Base-by-base conservation (phyloP, 1,140 invertebrate genomes). In the Drosophila pallidifrons region DNA sequence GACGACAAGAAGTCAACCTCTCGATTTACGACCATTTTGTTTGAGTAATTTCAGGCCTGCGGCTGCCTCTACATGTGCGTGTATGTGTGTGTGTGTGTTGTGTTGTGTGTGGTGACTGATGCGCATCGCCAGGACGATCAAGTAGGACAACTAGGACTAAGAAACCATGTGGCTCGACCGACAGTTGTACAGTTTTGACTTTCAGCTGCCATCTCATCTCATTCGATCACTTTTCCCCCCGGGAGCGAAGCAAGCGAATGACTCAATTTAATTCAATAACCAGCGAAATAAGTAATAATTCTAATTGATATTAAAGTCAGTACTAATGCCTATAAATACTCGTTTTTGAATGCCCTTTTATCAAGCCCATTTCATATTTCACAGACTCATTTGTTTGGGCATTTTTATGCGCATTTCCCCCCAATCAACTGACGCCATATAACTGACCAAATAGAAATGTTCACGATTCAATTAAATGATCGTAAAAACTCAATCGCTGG, bases 11-110 rank as follows among this genome's bases (percentile, higher is more conserved):
- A 91, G 89, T 91, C 89, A 91, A 91, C 85, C 71, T 91, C 86
- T 91, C 89, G 89, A 91, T 91, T 91, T 91, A 91, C 82, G 89
- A 91, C 85, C 89, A 86, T 91, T 91, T 91, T 91, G 85, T 91
- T 86, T 91, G 89, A 91, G 77, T 90, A 81, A 91, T 89, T 86
- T 81, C 81, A 63, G 77, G 32, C 71, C 46, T 78, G 51, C 51
- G 64, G 30, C 46, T 30, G 45, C 2, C 35, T 41, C 10, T 43
- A 6, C 3, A n/a, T 43, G 20, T 43, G 11, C 10, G 10, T n/a
- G 10, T 3, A n/a, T n/a, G 52, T 16, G 52, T 6, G 2, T 55
- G 30, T 75, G 47, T 57, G 55, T 35, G 30, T 25, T 49, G n/a
- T 60, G 28, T 47, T 55, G 16, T 49, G 41, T 68, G 51, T 79